A percentile compares a stretch with the other conserved stretches of the same genome.
Conservation (phyloP, 2,888 invertebrate species). For the Deilephila porcellus region DNA sequence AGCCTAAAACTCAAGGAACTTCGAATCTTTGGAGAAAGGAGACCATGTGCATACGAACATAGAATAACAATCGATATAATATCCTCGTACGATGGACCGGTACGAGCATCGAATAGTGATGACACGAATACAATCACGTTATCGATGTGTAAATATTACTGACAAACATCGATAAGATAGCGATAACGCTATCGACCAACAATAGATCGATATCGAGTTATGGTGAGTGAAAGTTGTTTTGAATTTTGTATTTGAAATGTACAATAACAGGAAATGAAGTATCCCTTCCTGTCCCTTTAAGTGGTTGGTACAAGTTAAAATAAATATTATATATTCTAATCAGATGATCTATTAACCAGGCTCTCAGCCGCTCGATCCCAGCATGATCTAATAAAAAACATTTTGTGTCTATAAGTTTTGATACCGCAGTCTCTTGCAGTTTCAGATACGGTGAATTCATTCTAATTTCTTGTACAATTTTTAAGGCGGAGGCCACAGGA, state of each 20-base stretch:
- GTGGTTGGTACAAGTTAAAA: too few species aligned
- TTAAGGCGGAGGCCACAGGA: too few species aligned
- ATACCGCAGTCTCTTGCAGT: too few species aligned
- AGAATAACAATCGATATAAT: conserved; percentile 72
- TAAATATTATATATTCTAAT: too few species aligned
- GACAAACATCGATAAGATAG: conserved; percentile 30
- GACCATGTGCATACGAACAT: conserved; percentile 55
- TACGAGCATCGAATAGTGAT: conserved; percentile 41
- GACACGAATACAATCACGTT: conserved; percentile 23
- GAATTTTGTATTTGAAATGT: conserved; percentile 37
- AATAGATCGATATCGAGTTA: conserved; percentile 14
- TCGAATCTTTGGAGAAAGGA: conserved; percentile 72
- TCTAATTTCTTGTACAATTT: too few species aligned
- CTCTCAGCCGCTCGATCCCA: too few species aligned
- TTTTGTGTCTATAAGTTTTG: too few species aligned
- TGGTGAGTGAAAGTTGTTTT: conserved; percentile 42
- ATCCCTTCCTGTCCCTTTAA: too few species aligned
- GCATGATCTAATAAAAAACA: too few species aligned
- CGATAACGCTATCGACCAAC: neutral
- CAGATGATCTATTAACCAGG: too few species aligned
- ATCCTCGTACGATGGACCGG: conserved; percentile 55
- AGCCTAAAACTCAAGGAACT: conserved; percentile 38
- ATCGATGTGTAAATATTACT: conserved; percentile 37
- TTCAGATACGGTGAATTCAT: too few species aligned
- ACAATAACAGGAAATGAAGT: neutral